These are phyloP conservation scores for Heliothis virescens DNA, from an alignment of 1,140 invertebrate genomes.

Conservation along the genomic window DNA sequence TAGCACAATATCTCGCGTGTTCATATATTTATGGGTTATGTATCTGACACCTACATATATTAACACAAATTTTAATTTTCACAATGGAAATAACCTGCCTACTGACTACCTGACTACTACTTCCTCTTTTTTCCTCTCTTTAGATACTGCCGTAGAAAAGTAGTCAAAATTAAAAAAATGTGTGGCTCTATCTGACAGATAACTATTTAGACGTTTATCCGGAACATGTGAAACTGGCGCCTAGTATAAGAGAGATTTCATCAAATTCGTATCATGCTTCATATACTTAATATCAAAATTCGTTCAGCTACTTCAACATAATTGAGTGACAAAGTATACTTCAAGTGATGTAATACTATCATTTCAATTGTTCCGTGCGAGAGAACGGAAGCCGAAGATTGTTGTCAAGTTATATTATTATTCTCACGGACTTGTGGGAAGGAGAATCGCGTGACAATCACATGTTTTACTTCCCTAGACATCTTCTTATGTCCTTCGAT, in stretches of 20 bases:
- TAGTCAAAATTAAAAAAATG: no score
- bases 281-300: not conserved
- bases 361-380: not conserved
- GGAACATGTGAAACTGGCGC: no score
- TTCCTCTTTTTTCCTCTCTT: no score
- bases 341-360: not conserved
- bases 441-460: not conserved
- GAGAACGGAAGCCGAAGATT: slow-evolving; percentile 13
- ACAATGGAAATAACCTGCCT: no score
- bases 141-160: no score
- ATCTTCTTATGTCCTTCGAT: not conserved
- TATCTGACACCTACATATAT: no score
- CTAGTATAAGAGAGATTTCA: no score
- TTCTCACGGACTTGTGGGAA: slow-evolving; percentile 17
- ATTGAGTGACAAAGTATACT: not conserved
- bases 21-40: not conserved
- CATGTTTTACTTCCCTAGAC: not conserved
- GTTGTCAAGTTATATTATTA: not conserved
- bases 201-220: no score
- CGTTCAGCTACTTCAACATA: not conserved
- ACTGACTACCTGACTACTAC: no score
- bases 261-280: no score
- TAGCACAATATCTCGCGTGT: not conserved
- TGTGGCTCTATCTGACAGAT: no score
- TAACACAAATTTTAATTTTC: no score